These are phyloP conservation scores for Drosophila fuyamai DNA, from an alignment of 1,140 invertebrate genomes.

Conservation along the genomic window DNA sequence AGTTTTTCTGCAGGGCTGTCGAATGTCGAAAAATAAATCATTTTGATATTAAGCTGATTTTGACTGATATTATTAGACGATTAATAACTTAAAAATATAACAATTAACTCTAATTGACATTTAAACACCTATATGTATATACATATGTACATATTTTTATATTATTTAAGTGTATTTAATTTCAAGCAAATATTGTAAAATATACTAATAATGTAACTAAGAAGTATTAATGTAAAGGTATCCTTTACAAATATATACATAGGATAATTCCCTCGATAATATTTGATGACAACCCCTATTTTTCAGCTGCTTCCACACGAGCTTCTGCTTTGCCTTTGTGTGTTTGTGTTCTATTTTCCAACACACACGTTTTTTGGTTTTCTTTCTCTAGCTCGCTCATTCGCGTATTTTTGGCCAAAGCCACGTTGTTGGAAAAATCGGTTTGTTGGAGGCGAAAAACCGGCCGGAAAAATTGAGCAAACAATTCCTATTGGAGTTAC, in stretches of 20 bases:
- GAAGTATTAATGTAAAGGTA: no score
- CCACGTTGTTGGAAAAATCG: slow-evolving; percentile 57
- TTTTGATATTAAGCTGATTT: no score
- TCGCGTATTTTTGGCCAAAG: slow-evolving; percentile 68
- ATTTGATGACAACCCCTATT: slow-evolving; percentile 19
- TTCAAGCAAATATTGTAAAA: no score
- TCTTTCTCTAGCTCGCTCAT: slow-evolving; percentile 10
- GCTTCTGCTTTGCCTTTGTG: slow-evolving; percentile 34
- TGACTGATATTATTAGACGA: no score
- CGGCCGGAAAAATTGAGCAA: slow-evolving; percentile 73
- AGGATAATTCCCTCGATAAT: neutral
- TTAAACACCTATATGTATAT: neutral
- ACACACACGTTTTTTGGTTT: slow-evolving; percentile 43
- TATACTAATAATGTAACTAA: no score
- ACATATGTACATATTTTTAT: neutral
- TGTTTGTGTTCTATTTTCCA: slow-evolving; percentile 69
- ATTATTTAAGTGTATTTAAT: no score
- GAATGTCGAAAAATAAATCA: neutral
- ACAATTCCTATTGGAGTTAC: slow-evolving; percentile 80
- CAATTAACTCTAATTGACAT: no score
- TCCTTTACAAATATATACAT: no score
- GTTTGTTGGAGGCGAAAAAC: slow-evolving; percentile 58
- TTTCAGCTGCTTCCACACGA: slow-evolving; percentile 62
- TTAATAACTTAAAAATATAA: no score
- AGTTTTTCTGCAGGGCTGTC: slow-evolving; percentile 58